Evolutionary conservation across 2,113 vertebrate species (phyloP).

Genomic region (Nerophis ophidion): DNA sequence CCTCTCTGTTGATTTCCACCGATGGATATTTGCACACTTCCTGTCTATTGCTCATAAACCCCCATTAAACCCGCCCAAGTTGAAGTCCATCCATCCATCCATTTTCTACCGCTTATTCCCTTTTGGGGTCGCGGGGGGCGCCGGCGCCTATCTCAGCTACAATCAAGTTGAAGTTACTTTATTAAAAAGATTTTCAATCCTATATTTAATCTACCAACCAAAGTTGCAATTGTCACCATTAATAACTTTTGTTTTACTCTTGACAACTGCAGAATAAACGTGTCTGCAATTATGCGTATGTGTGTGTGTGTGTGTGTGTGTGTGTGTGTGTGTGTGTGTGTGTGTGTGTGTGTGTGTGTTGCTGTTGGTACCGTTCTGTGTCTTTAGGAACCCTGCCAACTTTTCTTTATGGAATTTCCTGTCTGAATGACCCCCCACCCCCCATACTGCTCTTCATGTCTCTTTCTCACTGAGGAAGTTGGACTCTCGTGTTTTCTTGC

Average conservation of each 20-base stretch:
- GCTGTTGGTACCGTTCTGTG: constrained; percentile 77
- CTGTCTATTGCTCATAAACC: too few relatives aligned
- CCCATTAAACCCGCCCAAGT: too few relatives aligned
- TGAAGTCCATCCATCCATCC: too few relatives aligned
- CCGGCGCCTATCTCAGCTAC: too few relatives aligned
- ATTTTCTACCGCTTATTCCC: too few relatives aligned
- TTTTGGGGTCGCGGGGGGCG: too few relatives aligned
- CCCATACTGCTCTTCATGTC: constrained; percentile 39
- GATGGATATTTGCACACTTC: too few relatives aligned
- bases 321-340: constrained; percentile 16
- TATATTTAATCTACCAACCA: background rate
- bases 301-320: constrained; percentile 34
- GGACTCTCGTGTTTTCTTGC: constrained; percentile 30
- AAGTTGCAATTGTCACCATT: too few relatives aligned
- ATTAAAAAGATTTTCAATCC: too few relatives aligned
- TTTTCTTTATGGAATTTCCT: constrained; percentile 89
- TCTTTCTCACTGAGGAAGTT: constrained; percentile 19
- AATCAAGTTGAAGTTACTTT: too few relatives aligned
- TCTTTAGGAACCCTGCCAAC: constrained; percentile 82
- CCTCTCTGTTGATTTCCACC: too few relatives aligned
- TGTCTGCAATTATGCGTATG: constrained; percentile 30
- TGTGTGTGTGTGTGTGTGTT: constrained; percentile 56
- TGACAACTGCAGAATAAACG: constrained; percentile 55
- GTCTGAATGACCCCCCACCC: constrained; percentile 76
- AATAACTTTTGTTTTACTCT: constrained; percentile 34